A percentile compares a stretch with the other conserved stretches of the same genome.
Conservation (phyloP, 2,113 vertebrate species). For the Microcebus tavaratra region DNA sequence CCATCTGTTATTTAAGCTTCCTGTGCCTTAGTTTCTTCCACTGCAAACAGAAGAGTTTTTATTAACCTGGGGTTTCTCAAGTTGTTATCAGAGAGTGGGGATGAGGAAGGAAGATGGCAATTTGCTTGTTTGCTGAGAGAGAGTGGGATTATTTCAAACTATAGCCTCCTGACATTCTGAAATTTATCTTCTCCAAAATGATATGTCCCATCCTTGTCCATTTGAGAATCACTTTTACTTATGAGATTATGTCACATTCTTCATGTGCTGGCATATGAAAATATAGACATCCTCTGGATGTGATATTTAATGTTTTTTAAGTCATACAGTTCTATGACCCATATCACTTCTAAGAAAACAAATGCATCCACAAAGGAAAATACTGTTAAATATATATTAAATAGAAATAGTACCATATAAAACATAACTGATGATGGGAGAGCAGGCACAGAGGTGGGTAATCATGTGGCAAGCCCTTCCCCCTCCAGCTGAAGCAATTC, state of each 20-base stretch:
- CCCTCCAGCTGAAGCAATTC: neutral
- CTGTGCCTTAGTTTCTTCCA: neutral
- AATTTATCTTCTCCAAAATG: neutral
- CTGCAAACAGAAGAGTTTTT: neutral
- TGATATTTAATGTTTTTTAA: neutral
- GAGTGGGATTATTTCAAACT: neutral
- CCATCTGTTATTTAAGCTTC: neutral
- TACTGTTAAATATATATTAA: neutral
- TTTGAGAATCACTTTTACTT: neutral
- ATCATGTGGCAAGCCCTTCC: neutral
- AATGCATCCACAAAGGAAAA: neutral
- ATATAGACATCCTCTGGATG: neutral
- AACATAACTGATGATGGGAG: neutral
- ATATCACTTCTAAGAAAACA: neutral
- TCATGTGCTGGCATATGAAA: neutral
- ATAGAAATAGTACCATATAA: neutral
- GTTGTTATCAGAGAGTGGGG: neutral
- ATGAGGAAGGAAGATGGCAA: neutral
- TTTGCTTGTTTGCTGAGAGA: neutral
- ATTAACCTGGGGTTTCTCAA: neutral
- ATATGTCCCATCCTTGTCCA: neutral
- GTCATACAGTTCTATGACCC: neutral
- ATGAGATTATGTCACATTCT: neutral
- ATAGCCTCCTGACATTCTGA: neutral
- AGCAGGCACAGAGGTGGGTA: neutral